Percentiles rank a stretch among this genome's conserved stretches.
These are phyloP conservation scores for Baryphthengus martii DNA, from an alignment of 2,113 vertebrate genomes.

Conservation along the genomic window DNA sequence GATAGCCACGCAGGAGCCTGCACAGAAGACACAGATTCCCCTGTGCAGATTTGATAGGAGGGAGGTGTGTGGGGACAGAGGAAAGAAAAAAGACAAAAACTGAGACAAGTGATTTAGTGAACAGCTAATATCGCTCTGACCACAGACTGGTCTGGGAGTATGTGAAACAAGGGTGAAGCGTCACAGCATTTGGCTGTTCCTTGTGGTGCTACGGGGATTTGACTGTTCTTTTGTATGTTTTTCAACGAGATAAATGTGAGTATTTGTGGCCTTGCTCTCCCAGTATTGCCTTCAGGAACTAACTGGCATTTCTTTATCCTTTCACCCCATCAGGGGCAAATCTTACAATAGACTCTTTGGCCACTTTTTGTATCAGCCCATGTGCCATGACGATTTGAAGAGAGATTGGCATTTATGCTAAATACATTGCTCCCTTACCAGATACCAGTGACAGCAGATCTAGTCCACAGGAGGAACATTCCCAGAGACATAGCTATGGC, in stretches of 20 bases:
- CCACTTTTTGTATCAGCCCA: not conserved
- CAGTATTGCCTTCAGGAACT: not conserved
- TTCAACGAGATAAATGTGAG: not conserved
- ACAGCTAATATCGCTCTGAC: fast-evolving
- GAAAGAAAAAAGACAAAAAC: not conserved
- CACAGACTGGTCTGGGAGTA: not conserved
- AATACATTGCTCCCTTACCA: not conserved
- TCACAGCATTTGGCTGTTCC: fast-evolving
- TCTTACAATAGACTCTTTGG: not conserved
- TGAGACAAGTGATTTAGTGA: not conserved
- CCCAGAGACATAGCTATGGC: not conserved
- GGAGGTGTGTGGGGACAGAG: not conserved
- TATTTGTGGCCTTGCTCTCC: not conserved
- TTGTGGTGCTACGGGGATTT: not conserved
- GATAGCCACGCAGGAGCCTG: not conserved
- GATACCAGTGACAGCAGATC: not conserved
- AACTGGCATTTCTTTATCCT: not conserved
- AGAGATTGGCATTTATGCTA: not conserved
- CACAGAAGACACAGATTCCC: not conserved
- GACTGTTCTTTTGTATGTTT: not conserved
- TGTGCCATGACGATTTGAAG: not conserved
- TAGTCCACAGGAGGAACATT: not conserved
- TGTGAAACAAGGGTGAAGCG: not conserved
- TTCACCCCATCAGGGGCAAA: not conserved
- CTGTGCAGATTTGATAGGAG: not conserved